Base-by-base conservation (phyloP, 2,113 vertebrate genomes). In the Gasterosteus nipponicus region DNA sequence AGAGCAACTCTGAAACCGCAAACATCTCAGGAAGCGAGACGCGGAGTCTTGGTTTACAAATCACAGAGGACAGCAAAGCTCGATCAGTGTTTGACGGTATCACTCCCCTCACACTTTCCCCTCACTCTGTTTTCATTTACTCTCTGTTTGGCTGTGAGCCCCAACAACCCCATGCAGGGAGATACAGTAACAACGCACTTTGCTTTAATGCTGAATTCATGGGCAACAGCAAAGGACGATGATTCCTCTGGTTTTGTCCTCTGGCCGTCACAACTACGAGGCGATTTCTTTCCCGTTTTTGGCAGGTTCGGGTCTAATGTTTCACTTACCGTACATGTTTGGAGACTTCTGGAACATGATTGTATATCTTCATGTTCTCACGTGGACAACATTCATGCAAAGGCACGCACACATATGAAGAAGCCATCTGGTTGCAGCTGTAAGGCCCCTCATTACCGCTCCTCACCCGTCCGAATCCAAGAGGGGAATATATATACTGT, bases 381-480 rank as follows among this genome's bases (percentile, higher is more conserved):
- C 72, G 86, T 49, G 62, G 77, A 82, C 70, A 26, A 69, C 76
- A 85, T 81, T 84, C 74, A 71, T 70, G 78, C 69, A 84, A 85
- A 87, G 90, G 86, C 84, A 84, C 83, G 87, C 83, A 59, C 82
- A 62, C 82, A 62, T 82, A 92, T 92, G 91, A 83, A 85, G 72
- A 66, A 81, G 70, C 92, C 94, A 95, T 95, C 92, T 96, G 95
- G 89, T 96, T 95, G 89, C 81, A 87, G 92, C 95, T 95, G 86
- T 78, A 90, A 91, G 77, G 57, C 83, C 90, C 81, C 83, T 88
- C 78, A 81, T 69, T 14, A 60, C 82, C 87, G 35, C 81, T 91
- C 78, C 80, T 89, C 85, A 86, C 57, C 81, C 82, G 61, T 94
- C 81, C 89, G 91, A 89, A 85, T 83, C 22, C 22, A 26, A 71